phyloP scores from a whole-genome alignment of 1,140 invertebrate genomes.

The Coptotermes formosanus region DNA sequence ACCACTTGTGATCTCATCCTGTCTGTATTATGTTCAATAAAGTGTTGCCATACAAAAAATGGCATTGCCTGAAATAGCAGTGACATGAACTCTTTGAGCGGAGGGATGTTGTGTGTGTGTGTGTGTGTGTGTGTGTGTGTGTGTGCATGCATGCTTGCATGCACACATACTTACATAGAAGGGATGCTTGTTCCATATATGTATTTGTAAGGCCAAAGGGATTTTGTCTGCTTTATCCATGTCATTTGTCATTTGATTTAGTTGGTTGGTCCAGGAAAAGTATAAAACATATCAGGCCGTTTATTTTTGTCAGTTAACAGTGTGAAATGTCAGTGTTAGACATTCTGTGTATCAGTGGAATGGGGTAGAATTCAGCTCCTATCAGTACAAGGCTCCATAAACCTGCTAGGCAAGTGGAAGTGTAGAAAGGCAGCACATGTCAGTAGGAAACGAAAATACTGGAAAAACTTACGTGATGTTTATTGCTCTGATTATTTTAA shows the following conservation, averaged over 20 bases:
- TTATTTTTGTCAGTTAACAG: neutral
- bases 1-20: slow-evolving; percentile 11
- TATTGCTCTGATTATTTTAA: too few relatives aligned
- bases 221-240: neutral
- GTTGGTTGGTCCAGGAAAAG: neutral
- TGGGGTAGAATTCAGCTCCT: neutral
- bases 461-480: too few relatives aligned
- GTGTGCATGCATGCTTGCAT: too few relatives aligned
- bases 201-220: neutral
- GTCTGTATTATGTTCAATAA: neutral
- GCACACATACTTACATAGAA: neutral
- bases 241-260: neutral
- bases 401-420: too few relatives aligned
- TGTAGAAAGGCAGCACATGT: too few relatives aligned
- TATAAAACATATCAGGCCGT: neutral
- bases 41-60: neutral
- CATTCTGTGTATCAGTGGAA: neutral
- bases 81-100: neutral
- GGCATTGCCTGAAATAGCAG: neutral
- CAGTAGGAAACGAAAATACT: too few relatives aligned
- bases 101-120: neutral
- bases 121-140: too few relatives aligned
- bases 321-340: neutral
- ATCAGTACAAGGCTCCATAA: too few relatives aligned
- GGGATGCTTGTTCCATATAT: neutral